Evolutionary conservation across 2,888 invertebrate genomes (phyloP).

Genomic region (Odontomyia ornata): DNA sequence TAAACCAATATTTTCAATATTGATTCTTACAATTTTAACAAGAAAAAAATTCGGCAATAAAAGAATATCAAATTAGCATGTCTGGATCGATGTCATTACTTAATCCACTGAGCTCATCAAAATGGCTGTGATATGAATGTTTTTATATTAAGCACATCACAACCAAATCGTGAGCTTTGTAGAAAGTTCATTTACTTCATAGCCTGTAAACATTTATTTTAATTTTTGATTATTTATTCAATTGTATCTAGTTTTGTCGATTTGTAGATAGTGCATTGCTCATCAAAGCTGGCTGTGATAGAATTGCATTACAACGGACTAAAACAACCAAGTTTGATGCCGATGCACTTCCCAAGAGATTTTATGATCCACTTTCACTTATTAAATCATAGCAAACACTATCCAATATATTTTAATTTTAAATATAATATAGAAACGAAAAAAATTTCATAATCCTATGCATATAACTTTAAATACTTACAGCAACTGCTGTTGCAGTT

Average conservation of each 20-base stretch:
- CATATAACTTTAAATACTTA: slow-evolving; percentile 32
- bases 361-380: not conserved
- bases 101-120: slow-evolving; percentile 61
- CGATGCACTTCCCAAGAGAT: slow-evolving; percentile 51
- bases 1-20: no score
- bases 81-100: not conserved
- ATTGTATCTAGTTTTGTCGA: not conserved
- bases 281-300: slow-evolving; percentile 66
- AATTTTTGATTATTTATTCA: no score
- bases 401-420: no score
- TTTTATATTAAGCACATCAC: slow-evolving; percentile 59
- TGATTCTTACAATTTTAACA: no score
- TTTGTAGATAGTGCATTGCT: slow-evolving; percentile 58
- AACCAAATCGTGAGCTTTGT: slow-evolving; percentile 63
- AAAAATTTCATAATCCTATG: no score
- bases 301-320: slow-evolving; percentile 57
- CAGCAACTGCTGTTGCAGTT: slow-evolving; percentile 43
- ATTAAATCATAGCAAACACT: not conserved
- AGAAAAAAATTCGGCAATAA: no score
- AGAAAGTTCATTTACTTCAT: slow-evolving; percentile 52
- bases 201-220: no score
- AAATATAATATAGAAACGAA: slow-evolving; percentile 13
- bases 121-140: slow-evolving; percentile 64
- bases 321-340: slow-evolving; percentile 64
- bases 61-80: no score